phyloP scores from a whole-genome alignment of 1,140 invertebrate species.

The Drosophila pachea region DNA sequence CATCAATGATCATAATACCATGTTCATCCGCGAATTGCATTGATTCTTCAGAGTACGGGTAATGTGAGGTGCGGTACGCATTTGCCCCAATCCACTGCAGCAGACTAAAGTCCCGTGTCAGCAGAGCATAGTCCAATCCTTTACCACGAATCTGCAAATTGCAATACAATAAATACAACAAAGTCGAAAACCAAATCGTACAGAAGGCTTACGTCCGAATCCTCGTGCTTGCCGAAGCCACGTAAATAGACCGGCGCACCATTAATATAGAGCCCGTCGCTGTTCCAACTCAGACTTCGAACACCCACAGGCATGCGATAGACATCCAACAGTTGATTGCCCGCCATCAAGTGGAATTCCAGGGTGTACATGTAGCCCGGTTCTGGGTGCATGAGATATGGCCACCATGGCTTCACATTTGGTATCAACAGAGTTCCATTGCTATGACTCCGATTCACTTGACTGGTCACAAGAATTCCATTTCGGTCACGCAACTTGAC shows the following conservation, averaged over 20 bases:
- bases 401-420: slow-evolving; percentile 94
- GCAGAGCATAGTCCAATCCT: slow-evolving; percentile 91
- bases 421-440: slow-evolving; percentile 82
- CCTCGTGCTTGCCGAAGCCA: slow-evolving; percentile 97
- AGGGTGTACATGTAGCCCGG: slow-evolving; percentile 88
- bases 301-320: slow-evolving; percentile 93
- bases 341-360: slow-evolving; percentile 79
- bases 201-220: slow-evolving; percentile 86
- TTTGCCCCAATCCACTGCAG: slow-evolving; percentile 97
- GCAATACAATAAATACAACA: neutral
- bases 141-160: slow-evolving; percentile 87
- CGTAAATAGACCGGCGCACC: slow-evolving; percentile 91
- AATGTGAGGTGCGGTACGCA: slow-evolving; percentile 97
- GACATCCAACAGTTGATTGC: slow-evolving; percentile 82
- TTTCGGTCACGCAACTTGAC: slow-evolving; percentile 43
- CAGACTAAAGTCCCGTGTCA: slow-evolving; percentile 95
- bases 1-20: slow-evolving; percentile 98
- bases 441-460: slow-evolving; percentile 33
- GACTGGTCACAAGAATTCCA: slow-evolving; percentile 43
- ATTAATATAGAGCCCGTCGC: slow-evolving; percentile 90
- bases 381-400: slow-evolving; percentile 88
- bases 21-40: slow-evolving; percentile 95
- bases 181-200: neutral
- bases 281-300: slow-evolving; percentile 87
- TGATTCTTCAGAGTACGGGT: slow-evolving; percentile 98